phyloP scores from a whole-genome alignment of 1,140 invertebrate genomes.

The Grapholita molesta region DNA sequence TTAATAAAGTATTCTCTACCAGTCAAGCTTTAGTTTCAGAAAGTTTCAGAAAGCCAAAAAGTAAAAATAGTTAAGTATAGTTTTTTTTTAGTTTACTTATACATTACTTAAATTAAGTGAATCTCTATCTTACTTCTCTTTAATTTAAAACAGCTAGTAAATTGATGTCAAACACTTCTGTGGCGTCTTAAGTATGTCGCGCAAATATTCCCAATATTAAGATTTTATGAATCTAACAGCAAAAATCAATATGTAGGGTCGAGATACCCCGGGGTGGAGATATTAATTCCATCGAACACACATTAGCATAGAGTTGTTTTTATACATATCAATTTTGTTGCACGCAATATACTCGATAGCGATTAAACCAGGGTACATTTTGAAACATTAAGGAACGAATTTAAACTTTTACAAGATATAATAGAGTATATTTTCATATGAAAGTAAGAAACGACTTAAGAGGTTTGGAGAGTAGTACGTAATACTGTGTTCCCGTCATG shows the following conservation, averaged over 20 bases:
- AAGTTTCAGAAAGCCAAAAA: no score
- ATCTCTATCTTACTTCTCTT: no score
- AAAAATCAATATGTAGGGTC: not conserved
- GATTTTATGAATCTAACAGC: slow-evolving; percentile 1
- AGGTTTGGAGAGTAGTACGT: not conserved
- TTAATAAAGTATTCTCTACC: no score
- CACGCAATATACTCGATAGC: not conserved
- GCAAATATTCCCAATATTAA: not conserved
- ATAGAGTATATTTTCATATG: not conserved
- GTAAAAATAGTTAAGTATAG: no score
- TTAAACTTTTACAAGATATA: not conserved
- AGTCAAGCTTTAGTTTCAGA: no score
- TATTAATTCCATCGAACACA: slow-evolving; percentile 8
- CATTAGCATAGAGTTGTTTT: not conserved
- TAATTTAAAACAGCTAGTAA: not conserved
- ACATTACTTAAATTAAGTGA: no score
- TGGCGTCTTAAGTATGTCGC: not conserved
- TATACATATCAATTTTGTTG: slow-evolving; percentile 1
- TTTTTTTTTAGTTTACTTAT: no score
- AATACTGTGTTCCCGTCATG: not conserved
- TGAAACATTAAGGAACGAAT: not conserved
- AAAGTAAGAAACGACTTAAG: not conserved
- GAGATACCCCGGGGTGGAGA: not conserved
- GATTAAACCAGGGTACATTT: not conserved
- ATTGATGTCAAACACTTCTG: not conserved